phyloP scores from a whole-genome alignment of 2,797 vertebrate species.

The Coccyzus lansbergi region DNA sequence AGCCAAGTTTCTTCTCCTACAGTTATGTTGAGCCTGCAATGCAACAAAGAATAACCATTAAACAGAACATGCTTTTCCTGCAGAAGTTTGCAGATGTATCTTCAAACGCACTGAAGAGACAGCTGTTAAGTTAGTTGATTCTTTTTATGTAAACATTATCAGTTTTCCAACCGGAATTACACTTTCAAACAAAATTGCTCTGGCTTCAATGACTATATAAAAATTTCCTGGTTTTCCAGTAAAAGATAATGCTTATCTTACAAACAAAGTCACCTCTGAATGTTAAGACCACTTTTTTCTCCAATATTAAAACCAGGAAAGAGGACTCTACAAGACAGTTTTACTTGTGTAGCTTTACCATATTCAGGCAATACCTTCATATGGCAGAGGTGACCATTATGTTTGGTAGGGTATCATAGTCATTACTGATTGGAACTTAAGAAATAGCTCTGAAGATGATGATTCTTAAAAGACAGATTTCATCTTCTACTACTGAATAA shows the following conservation, averaged over 20 bases:
- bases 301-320: not conserved
- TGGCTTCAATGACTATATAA: not conserved
- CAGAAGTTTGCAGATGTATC: not conserved
- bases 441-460: not conserved
- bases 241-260: not conserved
- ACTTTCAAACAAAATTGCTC: not conserved
- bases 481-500: not conserved
- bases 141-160: not conserved
- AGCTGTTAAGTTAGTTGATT: not conserved
- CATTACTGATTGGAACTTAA: not conserved
- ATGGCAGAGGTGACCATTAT: not conserved
- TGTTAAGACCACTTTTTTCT: not conserved
- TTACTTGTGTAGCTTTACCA: not conserved
- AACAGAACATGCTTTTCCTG: not conserved
- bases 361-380: not conserved
- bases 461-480: not conserved
- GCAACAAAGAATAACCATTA: not conserved
- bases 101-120: not conserved
- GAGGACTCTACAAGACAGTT: fast-evolving
- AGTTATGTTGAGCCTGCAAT: not conserved
- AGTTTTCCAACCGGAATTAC: not conserved
- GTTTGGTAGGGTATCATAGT: not conserved
- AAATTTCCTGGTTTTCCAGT: not conserved
- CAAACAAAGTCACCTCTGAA: not conserved
- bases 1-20: not conserved